Evolutionary conservation across 2,888 invertebrate species (phyloP).

Genomic region (Plebejus melissa): DNA sequence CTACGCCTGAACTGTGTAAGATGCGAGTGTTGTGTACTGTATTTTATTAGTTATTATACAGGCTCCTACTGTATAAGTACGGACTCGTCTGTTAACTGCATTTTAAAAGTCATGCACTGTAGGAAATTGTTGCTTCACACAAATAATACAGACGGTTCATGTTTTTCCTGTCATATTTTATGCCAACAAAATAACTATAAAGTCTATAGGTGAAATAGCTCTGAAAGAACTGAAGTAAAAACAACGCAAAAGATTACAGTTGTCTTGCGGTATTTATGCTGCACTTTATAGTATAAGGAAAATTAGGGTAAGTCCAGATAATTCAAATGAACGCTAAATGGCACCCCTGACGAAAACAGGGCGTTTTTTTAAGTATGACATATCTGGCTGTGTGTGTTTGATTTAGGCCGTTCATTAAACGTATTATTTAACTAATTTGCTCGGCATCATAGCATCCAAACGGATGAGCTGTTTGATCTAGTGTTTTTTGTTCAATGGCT

Average conservation of each 20-base stretch:
- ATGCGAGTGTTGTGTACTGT: neutral
- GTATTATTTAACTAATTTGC: too few species aligned
- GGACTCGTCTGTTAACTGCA: neutral
- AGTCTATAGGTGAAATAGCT: too few species aligned
- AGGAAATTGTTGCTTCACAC: neutral
- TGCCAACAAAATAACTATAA: neutral
- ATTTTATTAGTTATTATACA: too few species aligned
- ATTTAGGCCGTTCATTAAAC: too few species aligned
- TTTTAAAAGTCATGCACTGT: constrained; percentile 19
- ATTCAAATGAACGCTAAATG: neutral
- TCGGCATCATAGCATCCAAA: too few species aligned
- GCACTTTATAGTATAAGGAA: neutral
- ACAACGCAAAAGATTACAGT: neutral
- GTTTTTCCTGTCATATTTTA: neutral
- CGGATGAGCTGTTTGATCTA: too few species aligned
- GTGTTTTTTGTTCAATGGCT: too few species aligned
- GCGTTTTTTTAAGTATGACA: too few species aligned
- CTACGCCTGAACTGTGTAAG: constrained; percentile 68
- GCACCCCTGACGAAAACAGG: too few species aligned
- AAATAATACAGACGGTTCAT: neutral
- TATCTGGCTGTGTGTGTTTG: neutral
- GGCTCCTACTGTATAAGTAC: neutral
- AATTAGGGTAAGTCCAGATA: neutral
- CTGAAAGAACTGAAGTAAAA: too few species aligned
- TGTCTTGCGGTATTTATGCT: neutral